Conservation (phyloP, 2,888 invertebrate genomes). For the Epinotia bilunana region DNA sequence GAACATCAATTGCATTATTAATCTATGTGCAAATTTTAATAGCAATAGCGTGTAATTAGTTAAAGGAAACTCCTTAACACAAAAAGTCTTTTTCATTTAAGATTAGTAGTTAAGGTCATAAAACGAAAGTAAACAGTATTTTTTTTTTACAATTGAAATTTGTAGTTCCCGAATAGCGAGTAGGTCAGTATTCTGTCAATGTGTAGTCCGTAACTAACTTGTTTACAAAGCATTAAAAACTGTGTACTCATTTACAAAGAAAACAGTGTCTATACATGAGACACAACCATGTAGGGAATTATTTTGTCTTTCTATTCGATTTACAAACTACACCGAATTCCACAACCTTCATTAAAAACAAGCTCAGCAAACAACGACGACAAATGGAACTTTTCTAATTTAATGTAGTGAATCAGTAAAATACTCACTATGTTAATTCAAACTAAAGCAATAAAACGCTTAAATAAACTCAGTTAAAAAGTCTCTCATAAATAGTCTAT, state of each 20-base stretch:
- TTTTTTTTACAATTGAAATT: not conserved
- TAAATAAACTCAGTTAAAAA: constrained; percentile 20
- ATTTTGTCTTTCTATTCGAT: not conserved
- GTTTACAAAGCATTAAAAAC: no score
- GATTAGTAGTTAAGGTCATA: no score
- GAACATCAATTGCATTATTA: no score
- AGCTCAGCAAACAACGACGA: not conserved
- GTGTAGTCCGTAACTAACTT: no score
- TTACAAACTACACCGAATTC: not conserved
- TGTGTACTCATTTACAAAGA: no score
- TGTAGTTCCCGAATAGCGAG: not conserved
- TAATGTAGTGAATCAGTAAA: not conserved
- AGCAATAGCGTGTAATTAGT: no score
- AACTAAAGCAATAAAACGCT: constrained; percentile 13
- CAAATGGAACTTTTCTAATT: not conserved
- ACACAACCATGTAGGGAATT: not conserved
- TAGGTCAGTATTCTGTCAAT: not conserved
- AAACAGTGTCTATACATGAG: no score
- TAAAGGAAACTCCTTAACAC: no score
- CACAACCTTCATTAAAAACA: not conserved
- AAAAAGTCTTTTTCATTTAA: no score
- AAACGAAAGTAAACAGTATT: no score
- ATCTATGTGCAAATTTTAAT: no score
- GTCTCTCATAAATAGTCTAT: no score
- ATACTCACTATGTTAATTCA: not conserved